phyloP scores from a whole-genome alignment of 35 echinoderm and acorn worm species.

The Strongylocentrotus purpuratus region DNA sequence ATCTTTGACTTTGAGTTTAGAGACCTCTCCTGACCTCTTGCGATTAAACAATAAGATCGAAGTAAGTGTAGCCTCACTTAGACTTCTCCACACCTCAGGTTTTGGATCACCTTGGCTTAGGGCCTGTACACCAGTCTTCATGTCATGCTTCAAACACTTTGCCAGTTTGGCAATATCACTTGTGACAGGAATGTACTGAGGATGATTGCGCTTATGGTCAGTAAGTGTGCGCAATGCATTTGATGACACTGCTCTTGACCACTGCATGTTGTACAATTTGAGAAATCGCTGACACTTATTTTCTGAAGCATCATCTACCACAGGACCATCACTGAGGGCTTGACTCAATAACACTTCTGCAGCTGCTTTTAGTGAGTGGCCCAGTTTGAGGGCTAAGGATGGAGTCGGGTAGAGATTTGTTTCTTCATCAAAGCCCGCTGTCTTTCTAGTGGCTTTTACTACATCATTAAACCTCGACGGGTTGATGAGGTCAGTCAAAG shows the following conservation, averaged over 20 bases:
- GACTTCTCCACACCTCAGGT: constrained; percentile 52
- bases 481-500: constrained; percentile 52
- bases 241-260: constrained; percentile 43
- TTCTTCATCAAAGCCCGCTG: constrained; percentile 61
- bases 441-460: constrained; percentile 57
- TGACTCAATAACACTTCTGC: constrained; percentile 45
- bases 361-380: constrained; percentile 53
- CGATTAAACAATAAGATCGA: constrained; percentile 71
- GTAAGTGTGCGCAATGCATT: constrained; percentile 47
- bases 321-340: not conserved
- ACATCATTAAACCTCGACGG: constrained; percentile 63
- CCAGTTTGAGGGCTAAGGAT: constrained; percentile 62
- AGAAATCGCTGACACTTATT: constrained; percentile 42
- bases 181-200: constrained; percentile 53
- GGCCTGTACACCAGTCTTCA: not conserved
- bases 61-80: constrained; percentile 34
- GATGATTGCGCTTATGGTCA: constrained; percentile 59
- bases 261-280: constrained; percentile 50
- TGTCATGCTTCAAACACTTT: not conserved
- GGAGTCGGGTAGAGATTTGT: constrained; percentile 59
- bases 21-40: constrained; percentile 71
- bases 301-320: constrained; percentile 30
- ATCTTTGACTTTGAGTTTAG: constrained; percentile 62
- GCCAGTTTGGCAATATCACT: constrained; percentile 53
- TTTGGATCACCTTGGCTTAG: not conserved